phyloP scores from a whole-genome alignment of 2,888 invertebrate genomes.

The Lycophotia porphyrea region DNA sequence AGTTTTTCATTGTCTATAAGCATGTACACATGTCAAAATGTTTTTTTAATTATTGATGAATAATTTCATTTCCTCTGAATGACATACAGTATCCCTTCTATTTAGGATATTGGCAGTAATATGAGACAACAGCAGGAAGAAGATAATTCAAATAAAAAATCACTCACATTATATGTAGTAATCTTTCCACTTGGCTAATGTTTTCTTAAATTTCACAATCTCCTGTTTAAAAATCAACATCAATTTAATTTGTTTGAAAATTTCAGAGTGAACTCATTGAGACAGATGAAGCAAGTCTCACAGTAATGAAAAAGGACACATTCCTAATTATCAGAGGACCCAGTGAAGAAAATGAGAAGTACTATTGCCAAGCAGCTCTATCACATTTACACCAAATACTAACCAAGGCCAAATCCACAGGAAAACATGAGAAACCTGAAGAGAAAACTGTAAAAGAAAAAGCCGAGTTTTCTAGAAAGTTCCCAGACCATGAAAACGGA shows the following conservation, averaged over 20 bases:
- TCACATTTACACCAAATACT: slow-evolving; percentile 92
- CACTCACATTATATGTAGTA: background rate
- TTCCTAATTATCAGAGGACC: slow-evolving; percentile 91
- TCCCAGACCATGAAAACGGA: slow-evolving; percentile 88
- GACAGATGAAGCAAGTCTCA: slow-evolving; percentile 90
- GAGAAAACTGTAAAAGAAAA: slow-evolving; percentile 60
- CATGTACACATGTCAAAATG: no score
- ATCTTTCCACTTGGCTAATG: background rate
- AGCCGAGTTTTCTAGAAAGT: slow-evolving; percentile 89
- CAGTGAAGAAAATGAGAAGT: slow-evolving; percentile 85
- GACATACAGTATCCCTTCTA: no score
- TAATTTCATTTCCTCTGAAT: no score
- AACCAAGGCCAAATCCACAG: slow-evolving; percentile 79
- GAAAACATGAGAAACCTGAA: slow-evolving; percentile 61
- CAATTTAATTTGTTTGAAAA: slow-evolving; percentile 54
- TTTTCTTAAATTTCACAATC: background rate
- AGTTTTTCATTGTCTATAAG: no score
- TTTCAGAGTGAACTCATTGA: slow-evolving; percentile 90
- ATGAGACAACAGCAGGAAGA: background rate
- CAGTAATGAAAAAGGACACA: slow-evolving; percentile 91
- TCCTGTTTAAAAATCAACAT: background rate
- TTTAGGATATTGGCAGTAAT: no score
- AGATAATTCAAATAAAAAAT: background rate
- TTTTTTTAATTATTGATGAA: no score
- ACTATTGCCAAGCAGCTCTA: slow-evolving; percentile 92